These are phyloP conservation scores for Xylota segnis DNA, from an alignment of 2,888 invertebrate species.

Conservation along the genomic window DNA sequence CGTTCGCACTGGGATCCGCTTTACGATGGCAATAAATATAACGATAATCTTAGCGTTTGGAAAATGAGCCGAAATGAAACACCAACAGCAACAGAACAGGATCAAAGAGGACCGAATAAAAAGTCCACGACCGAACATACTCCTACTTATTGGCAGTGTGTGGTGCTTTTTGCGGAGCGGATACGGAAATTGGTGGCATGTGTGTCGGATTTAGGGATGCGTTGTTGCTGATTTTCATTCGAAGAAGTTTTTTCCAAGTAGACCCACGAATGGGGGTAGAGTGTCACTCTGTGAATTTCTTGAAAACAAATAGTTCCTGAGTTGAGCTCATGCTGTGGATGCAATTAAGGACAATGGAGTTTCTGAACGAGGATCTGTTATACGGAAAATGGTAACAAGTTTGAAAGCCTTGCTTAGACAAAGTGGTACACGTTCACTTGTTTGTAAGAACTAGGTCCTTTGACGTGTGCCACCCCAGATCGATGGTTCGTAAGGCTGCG, in stretches of 20 bases:
- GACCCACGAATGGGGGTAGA: not conserved
- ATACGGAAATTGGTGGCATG: not conserved
- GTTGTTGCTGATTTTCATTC: slow-evolving; percentile 23
- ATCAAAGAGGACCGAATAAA: slow-evolving; percentile 43
- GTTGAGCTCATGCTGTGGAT: too few species aligned
- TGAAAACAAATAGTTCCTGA: too few species aligned
- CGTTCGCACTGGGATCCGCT: slow-evolving; percentile 58
- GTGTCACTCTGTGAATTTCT: too few species aligned
- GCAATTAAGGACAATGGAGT: too few species aligned
- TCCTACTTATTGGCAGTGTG: not conserved
- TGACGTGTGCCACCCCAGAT: too few species aligned
- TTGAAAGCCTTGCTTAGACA: too few species aligned
- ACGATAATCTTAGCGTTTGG: slow-evolving; percentile 63
- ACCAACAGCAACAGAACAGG: slow-evolving; percentile 47
- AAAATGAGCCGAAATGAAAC: slow-evolving; percentile 67
- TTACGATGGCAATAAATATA: slow-evolving; percentile 67
- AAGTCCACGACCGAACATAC: slow-evolving; percentile 10
- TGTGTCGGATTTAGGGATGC: slow-evolving; percentile 44
- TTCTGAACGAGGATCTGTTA: too few species aligned
- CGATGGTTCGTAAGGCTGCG: too few species aligned
- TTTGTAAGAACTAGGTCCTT: too few species aligned
- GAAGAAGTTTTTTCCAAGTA: not conserved
- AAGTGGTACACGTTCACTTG: too few species aligned
- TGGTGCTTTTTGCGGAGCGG: not conserved
- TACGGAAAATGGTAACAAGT: too few species aligned